Conservation (phyloP, 2,113 vertebrate species). For the Benthochromis sp. region DNA sequence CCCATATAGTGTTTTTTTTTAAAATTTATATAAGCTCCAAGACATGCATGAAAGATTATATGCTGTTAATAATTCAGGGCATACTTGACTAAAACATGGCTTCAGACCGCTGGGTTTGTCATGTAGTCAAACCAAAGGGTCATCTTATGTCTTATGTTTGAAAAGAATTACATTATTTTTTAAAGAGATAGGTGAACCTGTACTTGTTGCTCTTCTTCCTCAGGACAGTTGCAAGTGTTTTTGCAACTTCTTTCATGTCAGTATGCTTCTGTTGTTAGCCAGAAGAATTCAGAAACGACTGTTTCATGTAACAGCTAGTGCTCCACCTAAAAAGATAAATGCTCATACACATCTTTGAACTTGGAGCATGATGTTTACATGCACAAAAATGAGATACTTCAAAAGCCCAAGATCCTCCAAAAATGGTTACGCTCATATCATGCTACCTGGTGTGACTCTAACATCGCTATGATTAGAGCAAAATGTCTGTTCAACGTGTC, state of each 20-base stretch:
- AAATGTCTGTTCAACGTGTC: not conserved
- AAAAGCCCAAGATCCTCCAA: not conserved
- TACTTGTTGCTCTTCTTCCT: not conserved
- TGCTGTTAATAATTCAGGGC: not conserved
- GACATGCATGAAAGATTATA: not conserved
- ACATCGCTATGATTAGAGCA: not conserved
- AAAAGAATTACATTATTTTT: not conserved
- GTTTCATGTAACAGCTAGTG: not conserved
- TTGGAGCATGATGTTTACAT: not conserved
- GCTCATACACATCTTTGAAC: not conserved
- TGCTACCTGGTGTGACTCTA: not conserved
- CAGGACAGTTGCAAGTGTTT: not conserved
- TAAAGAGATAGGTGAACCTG: rapidly evolving
- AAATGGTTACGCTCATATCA: not conserved
- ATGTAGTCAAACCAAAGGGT: not conserved
- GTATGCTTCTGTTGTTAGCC: not conserved
- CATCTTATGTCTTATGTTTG: not conserved
- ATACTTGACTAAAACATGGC: not conserved
- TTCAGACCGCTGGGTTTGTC: not conserved
- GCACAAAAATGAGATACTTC: not conserved
- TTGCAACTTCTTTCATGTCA: not conserved
- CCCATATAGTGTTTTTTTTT: not conserved
- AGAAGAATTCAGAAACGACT: not conserved
- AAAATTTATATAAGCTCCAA: rapidly evolving
- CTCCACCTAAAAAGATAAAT: not conserved